Evolutionary conservation across 2,797 vertebrate species (phyloP).

Genomic region (Micrastur ruficollis): DNA sequence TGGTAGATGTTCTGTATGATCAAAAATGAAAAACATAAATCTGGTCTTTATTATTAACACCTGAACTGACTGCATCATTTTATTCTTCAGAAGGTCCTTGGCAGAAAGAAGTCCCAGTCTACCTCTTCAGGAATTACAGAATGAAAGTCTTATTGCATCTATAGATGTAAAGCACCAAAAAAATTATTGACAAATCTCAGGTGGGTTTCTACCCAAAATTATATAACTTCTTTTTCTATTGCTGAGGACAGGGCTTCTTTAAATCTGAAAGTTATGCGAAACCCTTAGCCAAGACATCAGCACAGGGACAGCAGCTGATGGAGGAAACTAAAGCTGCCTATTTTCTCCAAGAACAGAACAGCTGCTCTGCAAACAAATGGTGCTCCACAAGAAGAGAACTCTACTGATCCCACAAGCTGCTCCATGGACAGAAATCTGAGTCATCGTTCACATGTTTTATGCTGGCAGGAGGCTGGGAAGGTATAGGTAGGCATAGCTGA

Average conservation of each 20-base stretch:
- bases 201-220: neutral
- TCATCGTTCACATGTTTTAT: neutral
- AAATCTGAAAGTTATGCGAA: neutral
- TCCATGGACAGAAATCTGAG: constrained; percentile 2
- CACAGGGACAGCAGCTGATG: constrained; percentile 7
- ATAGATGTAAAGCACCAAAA: neutral
- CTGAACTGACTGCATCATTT: neutral
- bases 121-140: neutral
- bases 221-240: neutral
- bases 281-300: neutral
- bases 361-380: constrained; percentile 37
- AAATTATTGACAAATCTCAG: neutral
- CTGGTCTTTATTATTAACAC: neutral
- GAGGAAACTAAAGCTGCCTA: neutral
- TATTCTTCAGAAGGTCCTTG: neutral
- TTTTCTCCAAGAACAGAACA: constrained; percentile 12
- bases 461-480: neutral
- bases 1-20: neutral
- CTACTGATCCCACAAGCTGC: neutral
- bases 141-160: neutral
- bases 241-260: neutral
- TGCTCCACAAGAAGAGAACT: constrained; percentile 1
- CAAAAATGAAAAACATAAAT: neutral
- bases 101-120: neutral
- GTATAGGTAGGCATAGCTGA: neutral